Base-by-base conservation (phyloP, 2,888 invertebrate genomes). In the Ceraclea dissimilis region DNA sequence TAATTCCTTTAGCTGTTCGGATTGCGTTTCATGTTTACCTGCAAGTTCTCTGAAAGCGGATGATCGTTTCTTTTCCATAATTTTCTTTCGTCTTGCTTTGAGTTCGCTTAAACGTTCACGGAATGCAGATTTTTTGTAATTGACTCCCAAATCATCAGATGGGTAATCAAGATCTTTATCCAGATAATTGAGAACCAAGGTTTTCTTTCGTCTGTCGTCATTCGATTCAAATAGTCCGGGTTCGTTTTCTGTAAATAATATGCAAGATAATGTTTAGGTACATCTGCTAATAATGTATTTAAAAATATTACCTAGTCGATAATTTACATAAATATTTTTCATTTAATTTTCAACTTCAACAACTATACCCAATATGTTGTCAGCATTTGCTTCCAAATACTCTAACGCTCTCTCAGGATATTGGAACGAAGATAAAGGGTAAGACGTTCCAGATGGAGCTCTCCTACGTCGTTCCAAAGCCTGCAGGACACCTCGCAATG, bases 41-140 rank as follows among this genome's bases (percentile, higher is more conserved):
- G 75, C 65, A 65, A 70, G 78, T 63, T 82, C 82, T 62, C 82
- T 75, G 61, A 81, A 83, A 1, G 77, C 67, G 51, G 80, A 79
- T 19, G 77, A 72, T 54, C 78, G 70, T 60, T 72, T 71, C 60
- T 76, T 75, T 39, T 71, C 71, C n/a, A 71, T 70, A 10, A 55
- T 44, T 11, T 19, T 52, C 19, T 56, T 60, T 49, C 50, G 57
- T 22, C 57, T 57, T 31, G 21, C 54, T 39, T 59, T 61, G 19
- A 55, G 11, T 47, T 61, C 54, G 21, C 48, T 54, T 19, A 44
- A 54, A 2, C 60, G 49, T 49, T 62, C 60, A 16, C 62, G 58
- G 49, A 62, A 62, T 16, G 57, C 51, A 2, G 62, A 58, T 11
- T 18, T 52, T 57, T 62, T 58, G 31, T 53, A 55, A 43, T 57